Percentiles rank a stretch among this genome's conserved stretches.
Evolutionary conservation across 2,888 invertebrate species (phyloP).

Genomic region (Tuberolachnus salignus): DNA sequence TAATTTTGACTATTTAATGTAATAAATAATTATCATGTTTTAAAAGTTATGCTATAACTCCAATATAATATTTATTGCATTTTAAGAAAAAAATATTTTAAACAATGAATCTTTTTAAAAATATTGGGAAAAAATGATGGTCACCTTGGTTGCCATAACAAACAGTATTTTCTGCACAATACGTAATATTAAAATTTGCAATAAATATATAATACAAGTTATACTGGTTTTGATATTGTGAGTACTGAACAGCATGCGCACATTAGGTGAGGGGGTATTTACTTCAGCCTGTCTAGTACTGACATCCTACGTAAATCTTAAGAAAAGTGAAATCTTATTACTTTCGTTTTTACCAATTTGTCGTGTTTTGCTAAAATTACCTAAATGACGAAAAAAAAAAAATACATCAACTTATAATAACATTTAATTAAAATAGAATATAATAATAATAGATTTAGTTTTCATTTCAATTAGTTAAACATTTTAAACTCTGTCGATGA

Average conservation of each 20-base stretch:
- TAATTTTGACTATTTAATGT: too few species aligned
- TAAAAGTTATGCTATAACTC: too few species aligned
- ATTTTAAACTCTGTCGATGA: too few species aligned
- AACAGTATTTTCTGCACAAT: not conserved
- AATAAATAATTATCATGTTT: too few species aligned
- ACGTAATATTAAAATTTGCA: conserved; percentile 9
- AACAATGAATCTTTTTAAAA: not conserved
- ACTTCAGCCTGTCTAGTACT: conserved; percentile 10
- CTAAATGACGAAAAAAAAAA: not conserved
- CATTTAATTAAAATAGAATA: too few species aligned
- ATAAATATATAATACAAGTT: conserved; percentile 18
- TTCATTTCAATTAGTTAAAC: too few species aligned
- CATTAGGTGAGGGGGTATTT: conserved; percentile 15
- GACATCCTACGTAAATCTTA: conserved; percentile 29
- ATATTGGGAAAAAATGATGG: not conserved
- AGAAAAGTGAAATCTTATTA: conserved; percentile 52
- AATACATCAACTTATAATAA: not conserved
- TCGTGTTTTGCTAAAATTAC: not conserved
- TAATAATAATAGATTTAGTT: too few species aligned
- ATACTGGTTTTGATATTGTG: conserved; percentile 26
- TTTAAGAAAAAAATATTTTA: not conserved
- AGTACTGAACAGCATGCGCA: not conserved
- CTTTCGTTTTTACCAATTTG: conserved; percentile 31
- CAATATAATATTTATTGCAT: not conserved
- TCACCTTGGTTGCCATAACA: not conserved